Evolutionary conservation across 2,888 invertebrate genomes (phyloP), one percentile per base, ranked within the genome.

Genomic region (Thereva unica): DNA sequence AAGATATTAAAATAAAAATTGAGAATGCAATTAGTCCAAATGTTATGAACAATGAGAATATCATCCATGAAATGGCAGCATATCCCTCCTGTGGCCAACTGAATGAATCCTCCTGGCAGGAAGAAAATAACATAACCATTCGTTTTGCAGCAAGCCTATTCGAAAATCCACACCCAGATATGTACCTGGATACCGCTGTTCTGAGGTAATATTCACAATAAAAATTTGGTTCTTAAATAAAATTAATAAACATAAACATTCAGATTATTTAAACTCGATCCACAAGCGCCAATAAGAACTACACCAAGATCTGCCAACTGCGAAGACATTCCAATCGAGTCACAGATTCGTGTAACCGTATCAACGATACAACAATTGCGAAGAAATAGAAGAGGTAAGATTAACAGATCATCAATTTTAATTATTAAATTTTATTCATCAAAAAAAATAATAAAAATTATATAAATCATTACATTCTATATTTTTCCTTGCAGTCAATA

Each of bases 301-400:
- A 63, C 63, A 37, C 12, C 63, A 44, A 55, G 35, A 63, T 23
- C 45, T 23, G 10, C 35, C 7, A 52, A 38, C n/a, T 75, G 75
- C 63, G 70, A 71, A 40, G 70, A 71, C 4, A 74, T 76, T 4
- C 69, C 73, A 4, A 37, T 68, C n/a, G 76, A 78, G 61, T 74
- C 78, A 0, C 80, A 80, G 71, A 78, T 80, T 49, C 78, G 80
- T 38, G 74, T 80, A 38, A 80, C 80, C 7, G 77, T 80, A 3
- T 80, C 79, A 63, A 78, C 80, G 54, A 74, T 80, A 40, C 77
- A 77, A 34, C 77, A 78, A 66, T 72, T 75, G 64, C 74, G 74
- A 64, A 73, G 76, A 50, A 78, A 77, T 71, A 79, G 78, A 74
- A 75, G 78, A 74, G 77, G 74, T 74, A 68, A 4, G 35, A 10